Evolutionary conservation across 2,888 invertebrate genomes (phyloP), one percentile per base, ranked within the genome.

Genomic region (Muschampia plurimacula): DNA sequence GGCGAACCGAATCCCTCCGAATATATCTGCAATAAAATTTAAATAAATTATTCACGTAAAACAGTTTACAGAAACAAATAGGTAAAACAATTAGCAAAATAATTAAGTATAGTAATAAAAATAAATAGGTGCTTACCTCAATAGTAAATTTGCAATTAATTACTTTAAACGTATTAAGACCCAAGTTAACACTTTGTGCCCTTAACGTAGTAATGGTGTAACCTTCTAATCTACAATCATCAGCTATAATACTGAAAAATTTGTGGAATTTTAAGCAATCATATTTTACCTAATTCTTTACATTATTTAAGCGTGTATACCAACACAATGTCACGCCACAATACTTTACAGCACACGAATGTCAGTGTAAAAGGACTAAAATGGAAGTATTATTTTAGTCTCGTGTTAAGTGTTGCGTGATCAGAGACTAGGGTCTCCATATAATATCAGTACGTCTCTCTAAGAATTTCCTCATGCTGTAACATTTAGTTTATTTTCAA

Each of bases 141-240:
- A 91, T 59, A 68, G 66, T 84, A 67, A 86, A 88, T 66, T 80
- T 78, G 76, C 93, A 93, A 13, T 84, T 75, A 0, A 39, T 55
- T 0, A 91, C 60, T 39, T 60, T 74, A 32, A 85, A 81, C 0
- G 79, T 77, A 7, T 80, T 76, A 55, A 88, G 84, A 8, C 90
- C 90, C 69, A 93, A 74, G 69, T 81, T 78, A 7, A 91, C 80
- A 0, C 85, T 80, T 0, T 73, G 64, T 0, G 84, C 87, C 3
- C 67, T 78, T 9, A 91, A 52, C 9, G 76, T 80, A 0, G 84
- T 73, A n/a, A 91, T 75, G 0, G 83, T 74, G 32, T 80, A 78
- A 0, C 91, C 91, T 1, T 75, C 75, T 10, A 92, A n/a, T 1
- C 73, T 67, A 73, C 92, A 93, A 4, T 80, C 81, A 7, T 92